These are phyloP conservation scores for Pristionchus exspectatus DNA, from an alignment of 2,888 invertebrate genomes.

Conservation along the genomic window DNA sequence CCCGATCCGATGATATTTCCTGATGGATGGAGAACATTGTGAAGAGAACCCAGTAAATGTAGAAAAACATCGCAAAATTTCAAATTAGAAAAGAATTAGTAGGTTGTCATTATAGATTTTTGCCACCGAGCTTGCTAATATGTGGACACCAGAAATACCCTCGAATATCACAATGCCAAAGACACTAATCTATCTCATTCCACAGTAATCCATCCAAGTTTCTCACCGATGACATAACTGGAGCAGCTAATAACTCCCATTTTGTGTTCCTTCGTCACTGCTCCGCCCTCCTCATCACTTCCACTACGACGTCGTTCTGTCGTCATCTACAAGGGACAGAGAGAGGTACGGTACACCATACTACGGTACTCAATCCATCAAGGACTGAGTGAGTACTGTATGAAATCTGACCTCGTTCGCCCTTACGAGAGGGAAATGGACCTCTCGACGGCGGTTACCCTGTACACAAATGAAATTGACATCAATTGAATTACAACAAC, in stretches of 20 bases:
- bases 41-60: background rate
- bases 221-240: conserved; percentile 69
- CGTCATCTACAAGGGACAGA: background rate
- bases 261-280: conserved; percentile 58
- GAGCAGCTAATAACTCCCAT: conserved; percentile 70
- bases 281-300: background rate
- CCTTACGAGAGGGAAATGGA: conserved; percentile 16
- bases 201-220: background rate
- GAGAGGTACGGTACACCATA: background rate
- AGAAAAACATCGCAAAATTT: too few species aligned
- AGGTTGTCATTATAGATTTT: too few species aligned
- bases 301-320: background rate
- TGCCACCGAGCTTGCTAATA: too few species aligned
- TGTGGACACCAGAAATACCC: too few species aligned
- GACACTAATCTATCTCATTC: background rate
- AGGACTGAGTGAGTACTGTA: background rate
- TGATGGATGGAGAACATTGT: background rate
- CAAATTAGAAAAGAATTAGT: too few species aligned
- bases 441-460: conserved; percentile 38
- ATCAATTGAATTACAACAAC: background rate
- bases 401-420: background rate
- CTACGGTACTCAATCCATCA: background rate
- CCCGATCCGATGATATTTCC: conserved; percentile 74
- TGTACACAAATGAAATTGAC: background rate
- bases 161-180: too few species aligned